These are phyloP conservation scores for Glareola pratincola DNA, from an alignment of 2,113 vertebrate genomes.

Conservation along the genomic window DNA sequence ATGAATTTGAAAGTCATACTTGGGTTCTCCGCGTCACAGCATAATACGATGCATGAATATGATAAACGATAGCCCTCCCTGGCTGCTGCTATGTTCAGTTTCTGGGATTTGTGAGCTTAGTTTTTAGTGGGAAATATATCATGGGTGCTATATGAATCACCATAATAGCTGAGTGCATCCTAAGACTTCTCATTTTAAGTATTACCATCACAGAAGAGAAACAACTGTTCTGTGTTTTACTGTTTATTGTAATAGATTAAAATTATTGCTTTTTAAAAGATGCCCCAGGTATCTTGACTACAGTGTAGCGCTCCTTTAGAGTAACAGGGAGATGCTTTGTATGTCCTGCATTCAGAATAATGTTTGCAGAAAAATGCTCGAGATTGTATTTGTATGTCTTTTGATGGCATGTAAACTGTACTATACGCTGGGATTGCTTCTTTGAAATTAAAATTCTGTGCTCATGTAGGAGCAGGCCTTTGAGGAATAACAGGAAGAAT, in stretches of 20 bases:
- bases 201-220: conserved; percentile 1
- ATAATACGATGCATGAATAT: neutral
- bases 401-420: conserved; percentile 33
- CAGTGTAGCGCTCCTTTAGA: neutral
- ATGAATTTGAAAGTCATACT: neutral
- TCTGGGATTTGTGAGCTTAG: neutral
- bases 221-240: neutral
- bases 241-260: neutral
- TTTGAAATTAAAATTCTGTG: conserved; percentile 63
- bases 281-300: conserved; percentile 24
- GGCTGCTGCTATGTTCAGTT: neutral
- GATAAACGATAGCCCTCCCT: neutral
- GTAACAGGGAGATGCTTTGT: neutral
- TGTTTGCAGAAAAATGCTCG: conserved; percentile 7
- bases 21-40: neutral
- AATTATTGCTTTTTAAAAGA: conserved; percentile 14
- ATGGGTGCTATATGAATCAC: neutral
- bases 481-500: conserved; percentile 56
- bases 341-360: neutral
- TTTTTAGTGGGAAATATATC: neutral
- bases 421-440: conserved; percentile 36
- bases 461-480: conserved; percentile 58
- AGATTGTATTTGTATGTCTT: conserved; percentile 40
- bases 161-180: neutral
- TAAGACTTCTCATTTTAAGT: neutral